A percentile compares a stretch with the other conserved stretches of the same genome.
phyloP scores from a whole-genome alignment of 1,140 invertebrate species.

The Cydia amplana region DNA sequence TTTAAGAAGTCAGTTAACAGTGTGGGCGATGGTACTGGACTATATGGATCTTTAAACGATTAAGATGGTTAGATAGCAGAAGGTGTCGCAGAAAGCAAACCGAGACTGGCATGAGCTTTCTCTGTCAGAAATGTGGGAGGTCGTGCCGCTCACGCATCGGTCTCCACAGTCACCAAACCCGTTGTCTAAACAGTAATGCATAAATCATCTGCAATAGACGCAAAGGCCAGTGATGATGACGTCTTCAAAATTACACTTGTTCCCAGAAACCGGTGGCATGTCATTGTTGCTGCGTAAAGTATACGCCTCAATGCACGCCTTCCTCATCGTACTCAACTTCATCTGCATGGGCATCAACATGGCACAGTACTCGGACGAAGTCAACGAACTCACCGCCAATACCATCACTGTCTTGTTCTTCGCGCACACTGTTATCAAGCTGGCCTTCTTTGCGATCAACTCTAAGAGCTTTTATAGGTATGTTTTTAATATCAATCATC shows the following conservation, averaged over 20 bases:
- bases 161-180: no score
- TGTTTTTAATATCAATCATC: constrained; percentile 38
- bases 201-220: no score
- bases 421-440: constrained; percentile 87
- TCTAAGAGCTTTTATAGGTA: constrained; percentile 88
- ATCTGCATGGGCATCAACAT: constrained; percentile 84
- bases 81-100: no score
- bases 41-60: no score
- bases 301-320: constrained; percentile 82
- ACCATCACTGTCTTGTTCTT: constrained; percentile 91
- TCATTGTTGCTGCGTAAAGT: constrained; percentile 80
- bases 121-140: no score
- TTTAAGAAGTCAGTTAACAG: no score
- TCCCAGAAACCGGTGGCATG: constrained; percentile 77
- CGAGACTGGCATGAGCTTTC: no score
- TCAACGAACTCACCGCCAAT: constrained; percentile 89
- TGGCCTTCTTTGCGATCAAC: constrained; percentile 85
- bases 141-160: no score
- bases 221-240: no score
- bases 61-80: no score
- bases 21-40: no score
- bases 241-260: background rate
- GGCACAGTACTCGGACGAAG: constrained; percentile 85
- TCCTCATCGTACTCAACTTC: constrained; percentile 84
- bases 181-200: no score